Evolutionary conservation across 2,113 vertebrate genomes (phyloP), one percentile per base, ranked within the genome.

Genomic region (Bombycilla garrulus): DNA sequence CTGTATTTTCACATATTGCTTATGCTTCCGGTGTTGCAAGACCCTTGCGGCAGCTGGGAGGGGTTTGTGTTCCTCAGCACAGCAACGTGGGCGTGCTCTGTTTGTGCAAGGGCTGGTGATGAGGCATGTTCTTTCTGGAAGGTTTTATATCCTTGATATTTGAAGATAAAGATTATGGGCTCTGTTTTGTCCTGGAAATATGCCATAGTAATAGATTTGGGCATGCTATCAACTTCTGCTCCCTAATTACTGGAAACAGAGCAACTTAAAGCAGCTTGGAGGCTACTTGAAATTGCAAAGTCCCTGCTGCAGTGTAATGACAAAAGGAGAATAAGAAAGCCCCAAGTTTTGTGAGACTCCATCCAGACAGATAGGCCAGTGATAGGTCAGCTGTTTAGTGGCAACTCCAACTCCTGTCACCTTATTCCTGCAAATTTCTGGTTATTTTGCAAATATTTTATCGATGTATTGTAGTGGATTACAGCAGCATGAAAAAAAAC

Each of bases 51-150:
- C 54, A 28, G 58, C 66, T 70, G 79, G 93, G 79, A 87, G 66
- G 79, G 81, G 54, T 61, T 3, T 88, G 79, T 93, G 88, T 38
- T 90, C 56, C 66, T 28, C 85, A 71, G 60, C 38, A 2, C 42
- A 38, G 78, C 56, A 23, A 23, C 8, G 12, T 92, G 73, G 95
- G 95, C 26, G 94, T 93, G 90, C 76, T 85, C 50, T 92, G 74
- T 8, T 95, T 94, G 69, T 54, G 81, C 6, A 7, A 76, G 45
- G 81, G 54, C 12, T 90, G 62, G 6, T 3, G 57, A 35, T 83
- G 92, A 90, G 78, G 16, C 47, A 8, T 15, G 53, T 6, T 72
- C 90, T 31, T 51, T 87, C 91, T 40, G 47, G 62, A 94, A 92
- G 36, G 28, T 92, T 92, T 95, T 61, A 82, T 58, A 73, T 72